Base-by-base conservation (phyloP, 2,797 vertebrate species). In the Lates japonicus region DNA sequence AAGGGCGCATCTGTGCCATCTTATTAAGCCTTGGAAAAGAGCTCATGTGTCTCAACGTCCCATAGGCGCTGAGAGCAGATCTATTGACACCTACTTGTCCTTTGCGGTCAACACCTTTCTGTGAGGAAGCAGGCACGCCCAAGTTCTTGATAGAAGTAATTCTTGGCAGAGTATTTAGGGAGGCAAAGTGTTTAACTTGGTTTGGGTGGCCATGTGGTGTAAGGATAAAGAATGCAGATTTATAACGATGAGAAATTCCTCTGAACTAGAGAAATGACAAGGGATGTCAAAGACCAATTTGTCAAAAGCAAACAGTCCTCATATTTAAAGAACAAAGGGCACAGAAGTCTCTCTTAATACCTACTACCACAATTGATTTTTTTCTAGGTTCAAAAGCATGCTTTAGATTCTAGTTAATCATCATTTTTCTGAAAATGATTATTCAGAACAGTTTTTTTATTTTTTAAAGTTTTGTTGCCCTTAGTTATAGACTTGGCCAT, bases 51-150 rank as follows among this genome's bases (percentile, higher is more conserved):
- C 89, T 93, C 90, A 93, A 90, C 92, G 87, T 94, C 90, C 91
- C 83, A 91, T 86, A 92, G 91, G 90, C 90, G 49, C 86, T 70
- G 70, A 91, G 90, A 93, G 91, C 87, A 92, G 89, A 93, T 95
- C 95, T 93, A 92, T 95, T 95, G 95, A 96, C 94, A 96, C 92
- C 94, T 95, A 95, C 95, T 96, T 95, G 94, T 95, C 93, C 94
- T 95, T 81, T 80, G 88, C 78, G 90, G 93, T 94, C 92, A 94
- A 91, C 94, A 94, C 92, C 91, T 94, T 94, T 95, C 87, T 92
- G 72, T 87, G 79, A 87, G 70, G 90, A 82, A 52, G 87, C 70
- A 81, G 87, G 87, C 87, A 68, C 90, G 90, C 88, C 91, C 90
- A 88, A 76, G 83, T 88, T 93, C 93, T 94, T 83, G 87, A 92